These are phyloP conservation scores for Apaloderma vittatum DNA, from an alignment of 2,113 vertebrate genomes.

Conservation along the genomic window DNA sequence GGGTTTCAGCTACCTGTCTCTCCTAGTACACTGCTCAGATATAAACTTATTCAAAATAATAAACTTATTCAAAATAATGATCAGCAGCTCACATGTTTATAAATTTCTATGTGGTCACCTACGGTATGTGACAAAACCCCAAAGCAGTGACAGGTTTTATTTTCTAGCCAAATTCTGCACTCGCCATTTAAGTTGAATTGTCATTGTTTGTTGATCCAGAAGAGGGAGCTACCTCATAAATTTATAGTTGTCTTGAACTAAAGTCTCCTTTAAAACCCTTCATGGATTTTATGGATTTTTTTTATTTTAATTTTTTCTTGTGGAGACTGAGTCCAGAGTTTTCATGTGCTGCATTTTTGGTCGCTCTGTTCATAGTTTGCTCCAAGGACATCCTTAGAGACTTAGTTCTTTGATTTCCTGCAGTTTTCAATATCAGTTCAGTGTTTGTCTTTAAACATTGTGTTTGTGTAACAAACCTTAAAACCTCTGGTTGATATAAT, in stretches of 20 bases:
- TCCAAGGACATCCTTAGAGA: not conserved
- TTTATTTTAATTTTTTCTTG: not conserved
- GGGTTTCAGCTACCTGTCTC: not conserved
- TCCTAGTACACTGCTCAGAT: not conserved
- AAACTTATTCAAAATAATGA: not conserved
- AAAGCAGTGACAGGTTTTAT: not conserved
- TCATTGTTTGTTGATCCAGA: slow-evolving; percentile 32
- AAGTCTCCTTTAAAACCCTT: not conserved
- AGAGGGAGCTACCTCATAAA: slow-evolving; percentile 68
- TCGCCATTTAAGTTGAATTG: not conserved
- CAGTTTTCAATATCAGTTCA: not conserved
- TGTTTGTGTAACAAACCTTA: fast-evolving
- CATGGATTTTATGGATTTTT: not conserved
- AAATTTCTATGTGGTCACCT: not conserved
- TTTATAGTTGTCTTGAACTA: not conserved
- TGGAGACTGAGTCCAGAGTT: not conserved
- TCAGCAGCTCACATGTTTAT: not conserved
- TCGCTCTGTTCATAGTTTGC: not conserved
- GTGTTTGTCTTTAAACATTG: not conserved
- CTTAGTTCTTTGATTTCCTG: not conserved
- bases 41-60: not conserved
- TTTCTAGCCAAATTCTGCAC: not conserved
- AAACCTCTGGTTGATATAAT: not conserved
- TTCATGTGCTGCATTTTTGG: not conserved
- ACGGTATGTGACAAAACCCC: not conserved